phyloP scores from a whole-genome alignment of 2,888 invertebrate genomes.

The Caenorhabditis macrosperma region DNA sequence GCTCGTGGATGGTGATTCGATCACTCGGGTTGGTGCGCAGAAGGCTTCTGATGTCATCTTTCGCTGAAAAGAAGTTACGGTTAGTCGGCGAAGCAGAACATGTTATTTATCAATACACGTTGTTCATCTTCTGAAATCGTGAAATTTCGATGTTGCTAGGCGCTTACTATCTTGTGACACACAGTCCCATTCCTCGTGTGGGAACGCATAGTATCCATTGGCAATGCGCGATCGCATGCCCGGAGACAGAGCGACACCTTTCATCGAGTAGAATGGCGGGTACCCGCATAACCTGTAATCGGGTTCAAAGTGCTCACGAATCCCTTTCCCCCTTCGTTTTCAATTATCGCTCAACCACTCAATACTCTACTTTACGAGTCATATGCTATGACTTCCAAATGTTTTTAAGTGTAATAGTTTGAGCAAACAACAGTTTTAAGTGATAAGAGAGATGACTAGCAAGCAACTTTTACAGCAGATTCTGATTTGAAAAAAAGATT shows the following conservation, averaged over 20 bases:
- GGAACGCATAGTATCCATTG: slow-evolving; percentile 96
- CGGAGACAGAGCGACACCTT: slow-evolving; percentile 96
- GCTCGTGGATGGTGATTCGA: slow-evolving; percentile 75
- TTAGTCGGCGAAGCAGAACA: not conserved
- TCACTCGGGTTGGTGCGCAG: slow-evolving; percentile 76
- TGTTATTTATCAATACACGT: not conserved
- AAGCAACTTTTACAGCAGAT: not conserved
- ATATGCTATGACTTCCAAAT: slow-evolving; percentile 1
- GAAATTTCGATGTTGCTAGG: slow-evolving; percentile 36
- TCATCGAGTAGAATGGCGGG: slow-evolving; percentile 98
- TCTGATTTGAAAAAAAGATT: slow-evolving; percentile 18
- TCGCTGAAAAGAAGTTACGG: slow-evolving; percentile 68
- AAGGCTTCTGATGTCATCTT: slow-evolving; percentile 74
- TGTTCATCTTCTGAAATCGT: slow-evolving; percentile 38
- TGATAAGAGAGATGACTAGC: slow-evolving; percentile 15
- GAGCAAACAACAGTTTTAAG: slow-evolving; percentile 33
- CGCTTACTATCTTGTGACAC: slow-evolving; percentile 88
- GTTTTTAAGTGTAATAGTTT: slow-evolving; percentile 35
- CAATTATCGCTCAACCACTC: not conserved
- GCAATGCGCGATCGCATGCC: slow-evolving; percentile 98
- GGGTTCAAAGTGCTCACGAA: slow-evolving; percentile 48
- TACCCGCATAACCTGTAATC: slow-evolving; percentile 89
- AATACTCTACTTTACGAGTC: not conserved
- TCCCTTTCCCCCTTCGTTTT: slow-evolving; percentile 13
- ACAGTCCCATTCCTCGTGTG: slow-evolving; percentile 94